Percentiles rank a stretch among this genome's conserved stretches.
Conservation (phyloP, 2,888 invertebrate species). For the Spialia ferax region DNA sequence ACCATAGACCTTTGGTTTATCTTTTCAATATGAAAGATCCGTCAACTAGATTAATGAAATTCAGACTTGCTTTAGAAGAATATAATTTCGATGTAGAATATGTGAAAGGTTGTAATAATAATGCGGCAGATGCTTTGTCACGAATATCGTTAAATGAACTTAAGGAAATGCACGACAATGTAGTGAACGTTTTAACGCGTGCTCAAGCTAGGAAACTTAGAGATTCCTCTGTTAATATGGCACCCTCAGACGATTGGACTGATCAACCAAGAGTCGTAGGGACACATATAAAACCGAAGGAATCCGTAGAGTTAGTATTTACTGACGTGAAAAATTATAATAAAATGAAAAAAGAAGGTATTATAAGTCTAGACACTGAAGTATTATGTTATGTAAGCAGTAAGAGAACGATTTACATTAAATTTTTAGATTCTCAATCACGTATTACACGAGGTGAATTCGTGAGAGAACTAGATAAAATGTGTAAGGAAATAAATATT, state of each 20-base stretch:
- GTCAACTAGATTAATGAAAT: neutral
- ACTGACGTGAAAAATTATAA: neutral
- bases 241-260: conserved; percentile 1
- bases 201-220: neutral
- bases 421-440: conserved; percentile 7
- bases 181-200: neutral
- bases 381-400: neutral
- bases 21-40: conserved; percentile 5
- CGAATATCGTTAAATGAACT: neutral
- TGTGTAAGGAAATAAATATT: conserved; percentile 12
- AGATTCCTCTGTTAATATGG: neutral
- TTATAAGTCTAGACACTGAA: neutral
- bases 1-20: neutral
- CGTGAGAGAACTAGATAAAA: conserved; percentile 34
- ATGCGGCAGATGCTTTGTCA: neutral
- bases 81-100: conserved; percentile 1
- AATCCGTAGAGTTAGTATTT: neutral
- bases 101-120: neutral
- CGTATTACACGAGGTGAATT: conserved; percentile 19
- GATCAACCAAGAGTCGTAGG: conserved; percentile 20
- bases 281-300: neutral
- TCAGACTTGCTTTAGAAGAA: conserved; percentile 6
- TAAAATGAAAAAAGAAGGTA: neutral
- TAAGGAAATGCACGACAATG: neutral
- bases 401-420: neutral